These are phyloP conservation scores for Calvadosia cruxmelitensis DNA, from an alignment of 30 jellyfish, hydroid and myxozoan genomes.

Conservation along the genomic window DNA sequence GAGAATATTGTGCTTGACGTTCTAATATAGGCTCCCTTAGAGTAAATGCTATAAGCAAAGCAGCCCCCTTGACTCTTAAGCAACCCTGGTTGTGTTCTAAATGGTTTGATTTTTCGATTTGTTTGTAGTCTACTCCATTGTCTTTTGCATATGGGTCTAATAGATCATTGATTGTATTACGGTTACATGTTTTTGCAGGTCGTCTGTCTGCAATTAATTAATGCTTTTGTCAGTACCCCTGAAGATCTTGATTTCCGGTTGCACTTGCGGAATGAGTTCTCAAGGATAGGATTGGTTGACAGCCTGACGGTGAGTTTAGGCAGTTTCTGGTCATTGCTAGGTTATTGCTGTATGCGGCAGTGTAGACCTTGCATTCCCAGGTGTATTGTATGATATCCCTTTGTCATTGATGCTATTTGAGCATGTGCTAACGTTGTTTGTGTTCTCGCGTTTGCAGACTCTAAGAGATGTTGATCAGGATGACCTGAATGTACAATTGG, in stretches of 20 bases:
- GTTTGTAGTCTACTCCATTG: too few species aligned
- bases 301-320: conserved; percentile 69
- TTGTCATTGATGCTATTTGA: not conserved
- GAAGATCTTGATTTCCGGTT: conserved; percentile 88
- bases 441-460: conserved; percentile 16
- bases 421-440: not conserved
- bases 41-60: too few species aligned
- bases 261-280: conserved; percentile 83
- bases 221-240: conserved; percentile 91
- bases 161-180: not conserved
- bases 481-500: conserved; percentile 83
- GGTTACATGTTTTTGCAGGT: conserved; percentile 33
- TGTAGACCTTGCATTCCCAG: not conserved
- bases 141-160: too few species aligned
- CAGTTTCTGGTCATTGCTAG: not conserved
- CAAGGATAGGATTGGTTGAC: conserved; percentile 78
- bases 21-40: too few species aligned
- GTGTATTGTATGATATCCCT: not conserved
- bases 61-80: too few species aligned
- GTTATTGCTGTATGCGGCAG: not conserved
- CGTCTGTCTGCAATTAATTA: conserved; percentile 80
- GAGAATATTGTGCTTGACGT: too few species aligned
- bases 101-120: too few species aligned
- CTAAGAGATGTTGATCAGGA: conserved; percentile 82
- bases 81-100: too few species aligned